phyloP scores from a whole-genome alignment of 1,140 invertebrate genomes.

The Marisa cornuarietis region DNA sequence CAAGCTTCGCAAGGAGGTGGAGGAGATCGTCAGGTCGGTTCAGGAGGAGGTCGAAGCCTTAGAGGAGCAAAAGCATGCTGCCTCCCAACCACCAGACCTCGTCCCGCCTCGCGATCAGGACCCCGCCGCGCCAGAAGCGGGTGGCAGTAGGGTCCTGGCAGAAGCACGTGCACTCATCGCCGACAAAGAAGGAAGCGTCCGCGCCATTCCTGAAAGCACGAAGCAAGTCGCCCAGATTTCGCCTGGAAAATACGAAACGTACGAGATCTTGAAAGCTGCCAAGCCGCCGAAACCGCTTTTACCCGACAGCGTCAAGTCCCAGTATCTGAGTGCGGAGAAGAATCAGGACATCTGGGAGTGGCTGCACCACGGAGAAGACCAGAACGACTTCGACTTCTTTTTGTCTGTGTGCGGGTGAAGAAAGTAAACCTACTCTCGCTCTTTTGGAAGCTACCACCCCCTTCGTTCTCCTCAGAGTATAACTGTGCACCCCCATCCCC shows the following conservation, averaged over 20 bases:
- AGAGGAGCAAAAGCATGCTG: constrained; percentile 10
- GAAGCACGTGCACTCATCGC: no score
- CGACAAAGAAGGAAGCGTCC: no score
- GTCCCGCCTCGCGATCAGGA: no score
- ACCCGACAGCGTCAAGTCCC: constrained; percentile 42
- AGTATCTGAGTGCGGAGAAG: constrained; percentile 40
- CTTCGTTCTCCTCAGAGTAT: not conserved
- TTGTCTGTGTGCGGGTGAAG: constrained; percentile 55
- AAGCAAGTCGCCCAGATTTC: not conserved
- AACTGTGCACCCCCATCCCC: not conserved
- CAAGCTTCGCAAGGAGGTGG: constrained; percentile 52
- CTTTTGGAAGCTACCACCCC: not conserved
- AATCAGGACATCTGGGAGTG: constrained; percentile 59
- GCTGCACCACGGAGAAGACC: constrained; percentile 52
- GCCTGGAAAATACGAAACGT: constrained; percentile 36
- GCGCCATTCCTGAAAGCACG: not conserved
- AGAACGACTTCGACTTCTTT: constrained; percentile 58
- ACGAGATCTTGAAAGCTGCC: constrained; percentile 46
- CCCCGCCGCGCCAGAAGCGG: no score
- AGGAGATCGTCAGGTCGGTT: constrained; percentile 52
- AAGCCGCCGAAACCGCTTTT: constrained; percentile 45
- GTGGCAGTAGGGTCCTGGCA: no score
- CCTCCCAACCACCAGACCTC: no score
- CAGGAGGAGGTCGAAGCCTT: constrained; percentile 42
- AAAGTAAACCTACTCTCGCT: not conserved